Base-by-base conservation (phyloP, 2,797 vertebrate genomes). In the Diceros bicornis region DNA sequence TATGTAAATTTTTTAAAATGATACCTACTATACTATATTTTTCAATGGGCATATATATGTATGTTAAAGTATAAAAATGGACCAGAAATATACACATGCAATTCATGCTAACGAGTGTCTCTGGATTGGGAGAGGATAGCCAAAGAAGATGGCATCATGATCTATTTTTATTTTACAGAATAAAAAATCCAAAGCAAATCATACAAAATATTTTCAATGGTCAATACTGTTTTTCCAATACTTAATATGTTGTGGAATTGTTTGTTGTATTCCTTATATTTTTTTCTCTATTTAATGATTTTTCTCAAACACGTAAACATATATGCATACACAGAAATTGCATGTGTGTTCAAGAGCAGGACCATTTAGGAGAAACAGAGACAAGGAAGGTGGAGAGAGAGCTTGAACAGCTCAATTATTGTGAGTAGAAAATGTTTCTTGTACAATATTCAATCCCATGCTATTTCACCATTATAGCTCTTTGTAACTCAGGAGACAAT, bases 141-240 rank as follows among this genome's bases (percentile, higher is more conserved):
- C 52, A 91, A 78, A 77, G 62, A 77, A 77, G 20, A 82, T 62
- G 52, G 5, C 6, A 92, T 34, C 32, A 44, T 21, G 17, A 72
- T 64, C 47, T 77, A 32, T 55, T 89, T 95, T 87, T 64, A 86
- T 88, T 95, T 96, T 72, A 59, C 6, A 89, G 85, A 81, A 75
- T 57, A 75, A 93, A 81, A 92, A 47, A 61, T 29, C 29, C 9
- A 50, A 88, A 93, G 11, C 41, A 47, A 74, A 5, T 57, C 81
- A 68, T 27, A 77, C 1, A 27, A 16, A 79, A 59, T 55, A 64
- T 29, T 74, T 87, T 61, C 47, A 71, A 17, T 50, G 57, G 34
- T 52, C 12, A n/a, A 7, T 25, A 21, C 1, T 62, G 64, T 34
- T 55, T 93, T 52, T 74, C 47, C 14, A 44, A 6, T 20, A 17